These are phyloP conservation scores for Digitonthophagus gazella DNA, from an alignment of 2,888 invertebrate genomes.

Conservation along the genomic window DNA sequence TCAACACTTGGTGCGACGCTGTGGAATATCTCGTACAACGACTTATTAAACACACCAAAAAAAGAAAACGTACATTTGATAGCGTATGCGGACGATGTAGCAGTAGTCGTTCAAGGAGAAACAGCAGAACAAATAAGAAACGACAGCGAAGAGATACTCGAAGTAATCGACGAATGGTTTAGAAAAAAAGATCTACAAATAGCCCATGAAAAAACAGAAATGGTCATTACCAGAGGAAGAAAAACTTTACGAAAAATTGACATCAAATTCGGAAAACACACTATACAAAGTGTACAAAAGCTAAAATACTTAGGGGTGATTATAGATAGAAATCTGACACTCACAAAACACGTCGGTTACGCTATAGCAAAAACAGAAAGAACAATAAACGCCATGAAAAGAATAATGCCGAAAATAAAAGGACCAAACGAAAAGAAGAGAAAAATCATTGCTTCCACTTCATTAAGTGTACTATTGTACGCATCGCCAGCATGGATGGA, in stretches of 20 bases:
- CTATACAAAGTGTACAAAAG: not conserved
- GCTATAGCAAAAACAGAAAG: not conserved
- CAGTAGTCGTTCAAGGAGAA: not conserved
- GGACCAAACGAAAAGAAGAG: not conserved
- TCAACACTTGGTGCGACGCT: no score
- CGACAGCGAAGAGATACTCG: not conserved
- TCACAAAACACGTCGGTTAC: not conserved
- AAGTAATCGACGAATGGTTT: not conserved
- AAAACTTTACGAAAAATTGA: not conserved
- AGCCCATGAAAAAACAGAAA: conserved; percentile 2
- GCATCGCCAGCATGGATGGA: not conserved
- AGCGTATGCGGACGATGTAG: conserved; percentile 18
- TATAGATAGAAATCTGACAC: not conserved
- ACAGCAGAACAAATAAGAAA: not conserved
- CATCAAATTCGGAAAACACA: not conserved
- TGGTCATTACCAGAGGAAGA: not conserved
- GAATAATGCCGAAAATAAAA: not conserved
- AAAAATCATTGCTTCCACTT: not conserved
- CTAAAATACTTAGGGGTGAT: conserved; percentile 3
- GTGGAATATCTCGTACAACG: not conserved
- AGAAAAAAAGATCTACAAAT: not conserved
- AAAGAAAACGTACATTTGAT: not conserved
- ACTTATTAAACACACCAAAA: not conserved
- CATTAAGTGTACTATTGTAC: not conserved
- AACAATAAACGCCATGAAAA: not conserved